Percentiles rank a stretch among this genome's conserved stretches.
Evolutionary conservation across 2,797 vertebrate genomes (phyloP).

Genomic region (Schizopygopsis malacanthus): DNA sequence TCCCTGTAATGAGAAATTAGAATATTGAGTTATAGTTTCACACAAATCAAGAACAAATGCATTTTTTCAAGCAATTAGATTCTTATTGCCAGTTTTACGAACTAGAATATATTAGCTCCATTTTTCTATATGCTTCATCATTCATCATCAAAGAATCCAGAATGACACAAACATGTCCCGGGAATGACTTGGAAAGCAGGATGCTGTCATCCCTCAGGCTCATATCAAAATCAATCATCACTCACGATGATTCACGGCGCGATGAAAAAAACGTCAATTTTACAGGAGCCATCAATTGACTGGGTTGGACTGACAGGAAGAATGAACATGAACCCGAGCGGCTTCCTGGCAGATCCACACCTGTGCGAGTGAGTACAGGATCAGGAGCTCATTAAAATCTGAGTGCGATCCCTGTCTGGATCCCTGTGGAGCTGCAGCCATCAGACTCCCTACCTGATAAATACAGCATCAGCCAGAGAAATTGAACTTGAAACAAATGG

Average conservation of each 20-base stretch:
- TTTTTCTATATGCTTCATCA: slow-evolving; percentile 37
- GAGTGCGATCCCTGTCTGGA: slow-evolving; percentile 66
- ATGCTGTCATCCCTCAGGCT: slow-evolving; percentile 50
- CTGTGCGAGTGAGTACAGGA: slow-evolving; percentile 73
- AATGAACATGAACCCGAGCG: slow-evolving; percentile 69
- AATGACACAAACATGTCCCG: slow-evolving; percentile 46
- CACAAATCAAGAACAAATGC: slow-evolving; percentile 22
- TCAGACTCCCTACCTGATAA: slow-evolving; percentile 74
- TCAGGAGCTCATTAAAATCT: slow-evolving; percentile 76
- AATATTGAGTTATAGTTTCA: slow-evolving; percentile 1
- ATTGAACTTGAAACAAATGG: slow-evolving; percentile 75
- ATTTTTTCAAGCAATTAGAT: slow-evolving; percentile 33
- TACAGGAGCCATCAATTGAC: slow-evolving; percentile 71
- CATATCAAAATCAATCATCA: slow-evolving; percentile 48
- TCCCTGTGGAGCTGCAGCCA: slow-evolving; percentile 71
- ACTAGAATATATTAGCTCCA: slow-evolving; percentile 31
- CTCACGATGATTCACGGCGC: slow-evolving; percentile 39
- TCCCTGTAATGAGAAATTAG: slow-evolving; percentile 18
- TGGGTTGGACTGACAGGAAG: slow-evolving; percentile 63
- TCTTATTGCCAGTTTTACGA: slow-evolving; percentile 31
- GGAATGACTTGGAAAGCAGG: slow-evolving; percentile 37
- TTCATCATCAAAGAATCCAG: slow-evolving; percentile 41
- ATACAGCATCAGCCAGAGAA: slow-evolving; percentile 71
- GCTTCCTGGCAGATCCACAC: slow-evolving; percentile 69
- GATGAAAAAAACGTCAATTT: slow-evolving; percentile 61